Evolutionary conservation across 2,113 vertebrate genomes (phyloP).

Genomic region (Cyphotilapia sp.): DNA sequence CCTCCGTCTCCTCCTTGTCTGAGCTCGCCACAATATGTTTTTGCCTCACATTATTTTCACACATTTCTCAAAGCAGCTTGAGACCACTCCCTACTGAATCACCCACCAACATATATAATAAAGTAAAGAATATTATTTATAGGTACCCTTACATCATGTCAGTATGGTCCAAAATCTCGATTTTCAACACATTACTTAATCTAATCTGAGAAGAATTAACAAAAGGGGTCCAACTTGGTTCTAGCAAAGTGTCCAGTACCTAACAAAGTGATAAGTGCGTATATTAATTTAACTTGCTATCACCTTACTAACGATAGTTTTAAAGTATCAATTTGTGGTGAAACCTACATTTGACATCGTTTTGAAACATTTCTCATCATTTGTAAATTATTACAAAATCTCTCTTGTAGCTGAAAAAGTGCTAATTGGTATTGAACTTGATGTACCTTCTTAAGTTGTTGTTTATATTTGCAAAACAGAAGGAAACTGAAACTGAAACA

Average conservation of each 20-base stretch:
- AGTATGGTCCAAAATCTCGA: background rate
- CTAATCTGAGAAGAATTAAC: background rate
- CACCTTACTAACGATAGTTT: background rate
- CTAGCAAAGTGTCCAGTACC: background rate
- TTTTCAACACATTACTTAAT: background rate
- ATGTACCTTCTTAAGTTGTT: background rate
- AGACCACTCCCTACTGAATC: background rate
- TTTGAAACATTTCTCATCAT: background rate
- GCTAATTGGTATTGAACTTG: background rate
- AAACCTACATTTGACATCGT: background rate
- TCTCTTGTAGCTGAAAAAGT: background rate
- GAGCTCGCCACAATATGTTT: background rate
- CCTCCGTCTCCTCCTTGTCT: too few species aligned
- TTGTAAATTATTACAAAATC: background rate
- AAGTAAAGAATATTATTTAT: background rate
- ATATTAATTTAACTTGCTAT: background rate
- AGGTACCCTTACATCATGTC: background rate
- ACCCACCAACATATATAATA: background rate
- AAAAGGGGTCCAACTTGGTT: background rate
- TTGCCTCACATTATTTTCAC: background rate
- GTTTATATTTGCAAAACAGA: background rate
- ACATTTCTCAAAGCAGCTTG: background rate
- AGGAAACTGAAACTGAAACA: background rate
- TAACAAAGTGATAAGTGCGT: background rate
- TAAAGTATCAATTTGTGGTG: background rate